Percentiles rank a stretch among this genome's conserved stretches.
Conservation (phyloP, 2,113 vertebrate species). For the Rhinolophus sinicus region DNA sequence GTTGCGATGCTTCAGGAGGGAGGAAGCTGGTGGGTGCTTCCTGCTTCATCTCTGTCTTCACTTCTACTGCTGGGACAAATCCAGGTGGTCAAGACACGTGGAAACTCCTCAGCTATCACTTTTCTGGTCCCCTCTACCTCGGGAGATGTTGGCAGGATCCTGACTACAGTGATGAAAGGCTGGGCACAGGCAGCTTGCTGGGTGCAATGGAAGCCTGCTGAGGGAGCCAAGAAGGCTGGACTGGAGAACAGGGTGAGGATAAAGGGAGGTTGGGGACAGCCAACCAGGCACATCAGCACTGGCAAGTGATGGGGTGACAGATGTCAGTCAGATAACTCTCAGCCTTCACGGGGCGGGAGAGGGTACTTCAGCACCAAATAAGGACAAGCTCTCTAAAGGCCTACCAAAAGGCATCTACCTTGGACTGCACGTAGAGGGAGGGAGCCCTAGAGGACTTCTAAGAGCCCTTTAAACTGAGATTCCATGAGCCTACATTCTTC, state of each 20-base stretch:
- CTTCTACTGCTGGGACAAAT: conserved; percentile 64
- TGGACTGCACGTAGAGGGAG: not conserved
- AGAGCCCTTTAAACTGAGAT: not conserved
- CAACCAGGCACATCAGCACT: not conserved
- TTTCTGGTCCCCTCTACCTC: not conserved
- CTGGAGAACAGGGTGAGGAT: not conserved
- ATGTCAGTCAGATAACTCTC: not conserved
- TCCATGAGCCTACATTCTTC: not conserved
- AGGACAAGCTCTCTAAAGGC: not conserved
- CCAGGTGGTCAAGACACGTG: not conserved
- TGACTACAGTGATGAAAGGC: not conserved
- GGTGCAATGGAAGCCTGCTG: not conserved
- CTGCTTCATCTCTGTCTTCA: conserved; percentile 82
- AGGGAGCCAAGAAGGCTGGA: not conserved
- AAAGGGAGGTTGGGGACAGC: not conserved
- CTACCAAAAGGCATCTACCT: not conserved
- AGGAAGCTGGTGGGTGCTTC: conserved; percentile 75
- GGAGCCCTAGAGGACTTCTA: not conserved
- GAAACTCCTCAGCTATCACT: not conserved
- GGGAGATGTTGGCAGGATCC: not conserved
- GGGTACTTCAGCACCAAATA: not conserved
- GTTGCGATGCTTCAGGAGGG: conserved; percentile 68
- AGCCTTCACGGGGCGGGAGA: not conserved
- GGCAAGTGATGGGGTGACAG: not conserved
- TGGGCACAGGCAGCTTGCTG: not conserved